A percentile compares a stretch with the other conserved stretches of the same genome.
Conservation (phyloP, 2,797 vertebrate species). For the Lepilemur septentrionalis region DNA sequence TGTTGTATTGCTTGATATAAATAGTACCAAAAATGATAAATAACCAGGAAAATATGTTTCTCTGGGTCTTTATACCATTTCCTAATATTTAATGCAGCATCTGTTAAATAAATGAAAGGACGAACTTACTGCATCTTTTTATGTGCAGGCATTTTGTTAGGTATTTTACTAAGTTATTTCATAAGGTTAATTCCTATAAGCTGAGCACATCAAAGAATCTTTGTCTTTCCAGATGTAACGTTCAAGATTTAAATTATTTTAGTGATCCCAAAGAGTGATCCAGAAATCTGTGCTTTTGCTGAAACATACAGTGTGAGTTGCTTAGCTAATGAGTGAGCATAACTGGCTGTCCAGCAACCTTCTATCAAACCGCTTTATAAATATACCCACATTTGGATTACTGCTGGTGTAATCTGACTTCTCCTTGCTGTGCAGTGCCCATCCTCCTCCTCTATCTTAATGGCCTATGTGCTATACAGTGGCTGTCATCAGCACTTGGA, state of each 20-base stretch:
- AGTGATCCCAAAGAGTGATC: neutral
- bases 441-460: neutral
- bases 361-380: neutral
- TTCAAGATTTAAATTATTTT: slow-evolving; percentile 21
- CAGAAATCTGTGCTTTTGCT: neutral
- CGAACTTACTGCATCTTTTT: neutral
- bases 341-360: neutral
- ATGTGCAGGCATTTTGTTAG: neutral
- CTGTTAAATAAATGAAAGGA: neutral
- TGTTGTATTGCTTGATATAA: neutral
- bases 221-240: neutral
- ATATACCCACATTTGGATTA: neutral
- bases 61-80: neutral
- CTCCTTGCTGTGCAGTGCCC: neutral
- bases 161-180: slow-evolving; percentile 37
- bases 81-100: neutral
- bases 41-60: slow-evolving; percentile 5
- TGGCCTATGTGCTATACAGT: neutral
- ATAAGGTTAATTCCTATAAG: neutral
- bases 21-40: neutral
- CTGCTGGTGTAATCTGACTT: neutral
- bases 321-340: neutral
- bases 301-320: neutral
- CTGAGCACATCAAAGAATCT: neutral
- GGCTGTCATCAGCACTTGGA: neutral